Conservation (phyloP, 1,140 invertebrate genomes). For the Megalopta genalis region DNA sequence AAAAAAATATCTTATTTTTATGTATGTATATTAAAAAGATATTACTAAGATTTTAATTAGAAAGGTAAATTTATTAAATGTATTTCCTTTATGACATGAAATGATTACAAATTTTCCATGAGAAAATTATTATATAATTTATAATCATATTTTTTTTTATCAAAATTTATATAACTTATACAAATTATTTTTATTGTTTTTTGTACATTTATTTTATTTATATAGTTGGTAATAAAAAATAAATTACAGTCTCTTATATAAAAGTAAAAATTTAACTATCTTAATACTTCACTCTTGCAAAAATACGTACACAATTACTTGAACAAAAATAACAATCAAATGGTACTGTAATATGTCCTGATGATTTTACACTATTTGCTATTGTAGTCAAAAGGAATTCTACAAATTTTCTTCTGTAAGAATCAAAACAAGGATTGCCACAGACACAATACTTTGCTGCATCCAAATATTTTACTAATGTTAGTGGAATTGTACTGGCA, state of each 20-base stretch:
- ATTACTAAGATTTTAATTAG: no score
- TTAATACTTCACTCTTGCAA: conserved; percentile 7
- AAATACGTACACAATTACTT: conserved; percentile 73
- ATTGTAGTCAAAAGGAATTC: conserved; percentile 75
- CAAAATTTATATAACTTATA: not conserved
- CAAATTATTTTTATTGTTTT: not conserved
- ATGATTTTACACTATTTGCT: conserved; percentile 77
- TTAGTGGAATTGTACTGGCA: conserved; percentile 82
- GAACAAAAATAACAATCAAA: conserved; percentile 84
- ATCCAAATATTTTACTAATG: conserved; percentile 82
- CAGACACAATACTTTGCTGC: conserved; percentile 83
- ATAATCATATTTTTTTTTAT: no score
- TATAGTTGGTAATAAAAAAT: not conserved
- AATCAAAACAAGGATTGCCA: conserved; percentile 81
- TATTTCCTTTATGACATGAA: no score
- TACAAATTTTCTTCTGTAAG: conserved; percentile 74
- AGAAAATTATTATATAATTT: no score
- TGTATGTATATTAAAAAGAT: no score
- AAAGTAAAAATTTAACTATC: not conserved
- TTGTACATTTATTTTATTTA: not conserved
- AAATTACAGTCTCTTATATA: not conserved
- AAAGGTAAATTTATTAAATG: no score
- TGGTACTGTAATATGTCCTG: conserved; percentile 71
- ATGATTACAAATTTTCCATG: no score
- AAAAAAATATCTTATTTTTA: not conserved